Evolutionary conservation across 1,140 invertebrate genomes (phyloP).

Genomic region (Chrysomallon squamiferum): DNA sequence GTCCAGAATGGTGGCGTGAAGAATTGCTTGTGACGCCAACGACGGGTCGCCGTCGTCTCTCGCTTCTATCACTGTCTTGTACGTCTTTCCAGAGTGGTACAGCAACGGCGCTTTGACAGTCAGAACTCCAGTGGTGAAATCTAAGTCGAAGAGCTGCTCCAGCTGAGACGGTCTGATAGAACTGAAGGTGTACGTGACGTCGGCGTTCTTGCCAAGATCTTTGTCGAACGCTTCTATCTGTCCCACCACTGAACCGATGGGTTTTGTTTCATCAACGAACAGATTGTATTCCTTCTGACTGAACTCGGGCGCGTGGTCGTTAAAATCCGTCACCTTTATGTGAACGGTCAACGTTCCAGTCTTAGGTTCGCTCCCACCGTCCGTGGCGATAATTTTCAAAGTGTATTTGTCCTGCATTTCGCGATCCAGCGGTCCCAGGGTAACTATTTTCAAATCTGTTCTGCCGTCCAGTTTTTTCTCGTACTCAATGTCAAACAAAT

Average conservation of each 20-base stretch:
- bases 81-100: conserved; percentile 25
- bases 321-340: conserved; percentile 67
- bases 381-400: conserved; percentile 81
- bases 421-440: conserved; percentile 69
- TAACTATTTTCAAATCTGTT: conserved; percentile 18
- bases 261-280: conserved; percentile 40
- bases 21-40: conserved; percentile 16
- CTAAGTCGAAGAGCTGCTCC: conserved; percentile 29
- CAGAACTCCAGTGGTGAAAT: conserved; percentile 32
- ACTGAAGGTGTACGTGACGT: conserved; percentile 77
- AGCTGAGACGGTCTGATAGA: conserved; percentile 10
- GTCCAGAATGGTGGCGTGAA: conserved; percentile 28
- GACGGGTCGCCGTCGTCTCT: conserved; percentile 20
- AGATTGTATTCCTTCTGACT: conserved; percentile 89
- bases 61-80: conserved; percentile 26
- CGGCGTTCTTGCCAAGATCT: conserved; percentile 74
- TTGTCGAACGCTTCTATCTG: conserved; percentile 84
- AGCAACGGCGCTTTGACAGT: conserved; percentile 20
- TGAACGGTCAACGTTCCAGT: conserved; percentile 65
- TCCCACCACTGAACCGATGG: conserved; percentile 67
- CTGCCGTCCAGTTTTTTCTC: conserved; percentile 76
- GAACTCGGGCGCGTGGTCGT: conserved; percentile 68
- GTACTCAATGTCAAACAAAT: conserved; percentile 58
- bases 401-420: conserved; percentile 80
- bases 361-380: conserved; percentile 32